A percentile compares a stretch with the other conserved stretches of the same genome.
These are phyloP conservation scores for Glossophaga mutica DNA, from an alignment of 2,797 vertebrate species.

Conservation along the genomic window DNA sequence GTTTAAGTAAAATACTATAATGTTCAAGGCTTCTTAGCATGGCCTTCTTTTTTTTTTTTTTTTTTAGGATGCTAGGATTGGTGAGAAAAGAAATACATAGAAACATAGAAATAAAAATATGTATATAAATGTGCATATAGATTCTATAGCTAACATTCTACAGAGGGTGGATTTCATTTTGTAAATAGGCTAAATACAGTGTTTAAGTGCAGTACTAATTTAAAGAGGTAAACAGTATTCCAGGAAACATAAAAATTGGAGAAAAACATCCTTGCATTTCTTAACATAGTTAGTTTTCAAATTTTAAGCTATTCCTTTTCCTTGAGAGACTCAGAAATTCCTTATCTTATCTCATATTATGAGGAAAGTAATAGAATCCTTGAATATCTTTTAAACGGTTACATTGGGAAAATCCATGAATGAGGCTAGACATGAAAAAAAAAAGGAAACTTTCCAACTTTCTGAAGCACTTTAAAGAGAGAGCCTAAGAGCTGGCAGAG, in stretches of 20 bases:
- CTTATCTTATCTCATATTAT: neutral
- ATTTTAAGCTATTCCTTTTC: constrained; percentile 17
- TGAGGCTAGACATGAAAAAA: neutral
- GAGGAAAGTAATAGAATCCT: neutral
- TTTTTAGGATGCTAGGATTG: neutral
- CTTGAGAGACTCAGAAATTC: neutral
- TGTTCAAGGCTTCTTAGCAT: neutral
- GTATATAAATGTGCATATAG: neutral
- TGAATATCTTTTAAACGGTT: neutral
- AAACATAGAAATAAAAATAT: neutral
- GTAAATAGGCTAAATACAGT: neutral
- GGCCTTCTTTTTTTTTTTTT: neutral
- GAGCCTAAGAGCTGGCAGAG: neutral
- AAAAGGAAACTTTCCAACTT: neutral
- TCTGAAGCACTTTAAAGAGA: neutral
- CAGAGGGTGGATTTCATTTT: neutral
- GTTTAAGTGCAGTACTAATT: neutral
- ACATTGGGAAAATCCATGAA: neutral
- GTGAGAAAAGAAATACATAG: neutral
- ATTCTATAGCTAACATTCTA: neutral
- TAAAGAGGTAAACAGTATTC: neutral
- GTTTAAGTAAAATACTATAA: neutral
- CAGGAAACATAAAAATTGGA: neutral
- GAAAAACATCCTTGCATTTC: neutral
- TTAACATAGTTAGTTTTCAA: constrained; percentile 11